Percentiles rank a stretch among this genome's conserved stretches.
Conservation (phyloP, 2,797 vertebrate genomes). For the Euphonia xanthogaster region DNA sequence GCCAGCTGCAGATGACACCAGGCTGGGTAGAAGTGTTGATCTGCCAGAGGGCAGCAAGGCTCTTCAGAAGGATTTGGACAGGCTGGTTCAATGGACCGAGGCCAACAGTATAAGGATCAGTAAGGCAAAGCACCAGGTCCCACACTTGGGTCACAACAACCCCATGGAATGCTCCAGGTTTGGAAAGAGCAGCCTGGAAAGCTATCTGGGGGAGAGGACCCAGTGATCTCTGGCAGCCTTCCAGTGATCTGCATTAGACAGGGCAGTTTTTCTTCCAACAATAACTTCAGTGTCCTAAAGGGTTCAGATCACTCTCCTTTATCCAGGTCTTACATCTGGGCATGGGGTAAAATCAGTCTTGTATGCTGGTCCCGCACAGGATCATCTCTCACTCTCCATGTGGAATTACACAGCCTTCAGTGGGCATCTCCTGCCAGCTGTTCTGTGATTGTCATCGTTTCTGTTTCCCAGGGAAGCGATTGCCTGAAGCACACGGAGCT, state of each 20-base stretch:
- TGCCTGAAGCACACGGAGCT: background rate
- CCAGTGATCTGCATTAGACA: background rate
- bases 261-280: background rate
- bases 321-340: background rate
- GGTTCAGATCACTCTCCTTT: background rate
- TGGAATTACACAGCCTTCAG: background rate
- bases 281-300: background rate
- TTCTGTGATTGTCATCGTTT: accelerated
- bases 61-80: background rate
- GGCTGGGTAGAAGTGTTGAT: background rate
- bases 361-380: background rate
- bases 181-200: background rate
- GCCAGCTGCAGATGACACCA: background rate
- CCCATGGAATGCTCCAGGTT: background rate
- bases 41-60: background rate
- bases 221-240: background rate
- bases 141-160: background rate
- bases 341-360: background rate
- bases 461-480: accelerated
- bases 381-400: background rate
- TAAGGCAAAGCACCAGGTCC: accelerated
- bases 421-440: background rate
- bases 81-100: background rate
- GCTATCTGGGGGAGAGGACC: background rate
- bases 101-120: background rate